Evolutionary conservation across 2,797 vertebrate species (phyloP).

Genomic region (Megaceryle alcyon): DNA sequence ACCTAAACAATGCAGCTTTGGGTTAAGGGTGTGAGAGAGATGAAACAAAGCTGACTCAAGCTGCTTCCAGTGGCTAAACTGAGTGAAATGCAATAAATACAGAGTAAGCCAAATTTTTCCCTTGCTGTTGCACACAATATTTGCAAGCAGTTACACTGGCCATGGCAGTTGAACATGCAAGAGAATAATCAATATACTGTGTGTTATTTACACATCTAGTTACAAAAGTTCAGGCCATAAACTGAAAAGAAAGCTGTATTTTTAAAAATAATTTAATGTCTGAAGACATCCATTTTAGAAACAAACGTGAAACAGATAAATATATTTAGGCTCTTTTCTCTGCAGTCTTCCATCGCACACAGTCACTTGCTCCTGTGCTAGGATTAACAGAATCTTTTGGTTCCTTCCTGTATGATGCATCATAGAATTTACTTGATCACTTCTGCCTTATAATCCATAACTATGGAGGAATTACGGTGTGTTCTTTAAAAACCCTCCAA

Average conservation of each 20-base stretch:
- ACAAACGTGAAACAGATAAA: background rate
- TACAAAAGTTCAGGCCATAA: background rate
- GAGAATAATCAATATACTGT: background rate
- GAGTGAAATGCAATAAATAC: background rate
- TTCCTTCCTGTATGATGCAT: background rate
- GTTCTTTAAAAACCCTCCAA: background rate
- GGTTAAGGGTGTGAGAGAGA: slow-evolving; percentile 15
- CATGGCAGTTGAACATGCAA: background rate
- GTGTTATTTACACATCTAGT: background rate
- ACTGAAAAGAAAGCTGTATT: background rate
- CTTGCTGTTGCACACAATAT: background rate
- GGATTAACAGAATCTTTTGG: background rate
- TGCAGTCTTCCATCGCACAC: background rate
- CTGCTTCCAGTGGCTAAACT: slow-evolving; percentile 7
- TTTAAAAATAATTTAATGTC: background rate
- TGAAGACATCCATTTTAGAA: background rate
- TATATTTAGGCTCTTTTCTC: background rate
- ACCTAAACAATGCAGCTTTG: background rate
- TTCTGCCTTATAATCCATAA: background rate
- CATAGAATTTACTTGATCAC: background rate
- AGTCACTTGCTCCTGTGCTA: background rate
- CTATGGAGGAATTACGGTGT: background rate
- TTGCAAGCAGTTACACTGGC: slow-evolving; percentile 23
- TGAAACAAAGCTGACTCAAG: slow-evolving; percentile 27
- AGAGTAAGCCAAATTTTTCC: background rate